Evolutionary conservation across 2,797 vertebrate species (phyloP).

Genomic region (Mus spretus): DNA sequence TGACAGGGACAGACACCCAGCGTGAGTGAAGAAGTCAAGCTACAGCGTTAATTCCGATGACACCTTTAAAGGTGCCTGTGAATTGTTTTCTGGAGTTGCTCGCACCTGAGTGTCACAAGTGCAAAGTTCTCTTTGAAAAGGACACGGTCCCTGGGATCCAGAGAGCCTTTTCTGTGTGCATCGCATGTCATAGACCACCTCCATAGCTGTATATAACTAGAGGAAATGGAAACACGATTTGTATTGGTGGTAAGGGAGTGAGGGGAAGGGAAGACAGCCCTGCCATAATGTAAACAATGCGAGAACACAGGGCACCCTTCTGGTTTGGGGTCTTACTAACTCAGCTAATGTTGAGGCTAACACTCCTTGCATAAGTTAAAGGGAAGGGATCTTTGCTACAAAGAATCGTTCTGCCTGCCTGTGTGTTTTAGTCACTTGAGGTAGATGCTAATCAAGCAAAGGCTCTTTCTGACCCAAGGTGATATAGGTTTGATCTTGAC

Average conservation of each 20-base stretch:
- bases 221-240: neutral
- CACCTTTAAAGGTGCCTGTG: neutral
- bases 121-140: neutral
- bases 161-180: neutral
- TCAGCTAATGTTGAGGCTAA: neutral
- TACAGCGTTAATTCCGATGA: neutral
- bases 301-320: neutral
- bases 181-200: neutral
- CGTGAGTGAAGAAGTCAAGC: neutral
- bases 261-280: too few relatives aligned
- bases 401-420: neutral
- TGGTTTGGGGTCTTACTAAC: neutral
- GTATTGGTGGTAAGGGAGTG: neutral
- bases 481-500: conserved; percentile 41
- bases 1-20: neutral
- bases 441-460: neutral
- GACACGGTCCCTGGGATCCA: too few relatives aligned
- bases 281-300: neutral
- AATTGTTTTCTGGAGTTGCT: neutral
- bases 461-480: neutral
- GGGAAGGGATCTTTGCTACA: neutral
- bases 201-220: neutral
- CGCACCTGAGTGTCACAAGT: neutral
- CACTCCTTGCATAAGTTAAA: neutral
- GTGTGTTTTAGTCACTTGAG: neutral